Evolutionary conservation across 2,888 invertebrate genomes (phyloP), one percentile per base, ranked within the genome.

Genomic region (Deilephila elpenor): DNA sequence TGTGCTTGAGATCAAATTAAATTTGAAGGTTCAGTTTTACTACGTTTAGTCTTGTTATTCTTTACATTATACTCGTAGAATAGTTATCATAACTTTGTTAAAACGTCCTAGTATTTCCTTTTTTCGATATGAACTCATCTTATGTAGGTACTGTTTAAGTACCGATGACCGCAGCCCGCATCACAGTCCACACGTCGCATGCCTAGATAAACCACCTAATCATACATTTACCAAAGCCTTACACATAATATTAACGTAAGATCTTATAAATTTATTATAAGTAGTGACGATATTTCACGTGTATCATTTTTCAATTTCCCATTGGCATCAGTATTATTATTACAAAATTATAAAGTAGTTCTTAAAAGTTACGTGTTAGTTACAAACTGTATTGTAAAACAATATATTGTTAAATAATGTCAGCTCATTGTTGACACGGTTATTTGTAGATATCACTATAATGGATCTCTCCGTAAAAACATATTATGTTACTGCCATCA

Each of bases 201-300:
- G 53, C 64, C 44, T 74, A 74, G 74, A 74, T 71, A 75, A 56
- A 56, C 62, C 72, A 72, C 62, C 72, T 72, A 72, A 53, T 72
- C 53, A 61, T 72, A 62, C 78, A 79, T 83, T 82, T 84, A 84
- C 88, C 88, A 88, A 88, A 88, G 88, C 80, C 78, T 79, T 81
- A 78, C 75, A 79, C 72, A 71, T 80, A 80, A 78, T 72, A 59
- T 72, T 62, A 59, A 71, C 8, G 25, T 67, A 67, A 64, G 64
- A 64, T 64, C 37, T 20, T 64, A 64, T 64, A 20, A 37, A 60
- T 67, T 51, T 51, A 67, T 25, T 14, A 17, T 67, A 67, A 67
- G 51, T 51, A 67, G 17, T 51, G 32, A 72, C n/a, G 53, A 72
- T 53, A 72, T 59, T 56, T 61, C 64, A 25, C 51, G 62, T 72